Conservation (phyloP, 2,888 invertebrate genomes). For the Watsonalla cultraria region DNA sequence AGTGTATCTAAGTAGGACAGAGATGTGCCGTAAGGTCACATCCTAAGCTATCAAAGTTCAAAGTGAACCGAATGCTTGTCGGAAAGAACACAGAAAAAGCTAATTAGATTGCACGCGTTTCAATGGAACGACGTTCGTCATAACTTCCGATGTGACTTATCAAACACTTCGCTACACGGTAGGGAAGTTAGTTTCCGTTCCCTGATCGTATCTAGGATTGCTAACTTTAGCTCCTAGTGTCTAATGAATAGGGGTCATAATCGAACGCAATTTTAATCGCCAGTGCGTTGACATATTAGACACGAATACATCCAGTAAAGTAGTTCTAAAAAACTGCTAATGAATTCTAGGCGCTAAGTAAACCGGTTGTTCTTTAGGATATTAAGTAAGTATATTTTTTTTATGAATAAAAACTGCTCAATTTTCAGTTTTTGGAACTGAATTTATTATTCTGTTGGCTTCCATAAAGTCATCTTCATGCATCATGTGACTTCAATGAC, state of each 20-base stretch:
- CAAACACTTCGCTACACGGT: slow-evolving; percentile 41
- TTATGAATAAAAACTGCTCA: neutral
- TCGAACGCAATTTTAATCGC: slow-evolving; percentile 29
- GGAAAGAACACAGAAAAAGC: slow-evolving; percentile 13
- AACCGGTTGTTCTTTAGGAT: neutral
- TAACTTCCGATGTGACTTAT: slow-evolving; percentile 46
- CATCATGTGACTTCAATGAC: no score
- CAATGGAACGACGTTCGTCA: slow-evolving; percentile 35
- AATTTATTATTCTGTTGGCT: neutral
- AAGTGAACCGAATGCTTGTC: neutral
- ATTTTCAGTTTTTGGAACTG: neutral
- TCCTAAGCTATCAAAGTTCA: neutral
- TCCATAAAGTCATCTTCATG: neutral
- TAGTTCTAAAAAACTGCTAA: neutral
- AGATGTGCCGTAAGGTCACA: no score
- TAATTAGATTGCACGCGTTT: slow-evolving; percentile 25
- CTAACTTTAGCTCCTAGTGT: slow-evolving; percentile 16
- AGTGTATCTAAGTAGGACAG: no score
- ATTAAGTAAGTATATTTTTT: neutral
- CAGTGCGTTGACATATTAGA: slow-evolving; percentile 19
- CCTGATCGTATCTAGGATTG: neutral
- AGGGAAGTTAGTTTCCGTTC: slow-evolving; percentile 45
- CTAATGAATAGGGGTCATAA: slow-evolving; percentile 30
- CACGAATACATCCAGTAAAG: slow-evolving; percentile 12
- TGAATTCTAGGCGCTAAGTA: neutral